Evolutionary conservation across 2,797 vertebrate genomes (phyloP), one percentile per base, ranked within the genome.

Genomic region (Alauda arvensis): DNA sequence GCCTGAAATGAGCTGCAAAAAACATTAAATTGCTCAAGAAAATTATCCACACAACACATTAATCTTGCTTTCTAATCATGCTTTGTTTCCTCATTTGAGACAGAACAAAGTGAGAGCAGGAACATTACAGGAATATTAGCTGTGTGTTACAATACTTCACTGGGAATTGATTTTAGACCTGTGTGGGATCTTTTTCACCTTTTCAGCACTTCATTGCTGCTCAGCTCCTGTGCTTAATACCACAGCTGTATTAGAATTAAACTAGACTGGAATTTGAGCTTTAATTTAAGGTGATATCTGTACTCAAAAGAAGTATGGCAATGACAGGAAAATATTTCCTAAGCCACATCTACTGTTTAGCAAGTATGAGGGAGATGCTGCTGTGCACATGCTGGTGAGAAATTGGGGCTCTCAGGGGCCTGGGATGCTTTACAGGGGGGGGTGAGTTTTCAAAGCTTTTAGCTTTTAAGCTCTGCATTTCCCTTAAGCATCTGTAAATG

Each of bases 71-170:
- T 85, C 72, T 65, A 74, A 68, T 70, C 65, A 33, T 3, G 2
- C 18, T 70, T 87, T 74, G 51, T 80, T 91, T 78, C 46, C 46
- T 88, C 56, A 29, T 76, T 62, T 82, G 74, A 89, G 71, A 84
- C 68, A 3, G 15, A 91, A n/a, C 20, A 76, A 34, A 84, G 75
- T 18, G 46, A 89, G 68, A 82, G 20, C 49, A 72, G 57, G 39
- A 89, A 25, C 29, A 70, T 63, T 67, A 67, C n/a, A 49, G 43
- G 37, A 84, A 57, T 82, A 80, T 65, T 84, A 84, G 46, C 65
- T 86, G 8, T 57, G 60, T 68, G 55, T 84, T 86, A 31, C 33
- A 48, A 1, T 71, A 14, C 45, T 67, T 81, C 21, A 34, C 37
- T 83, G 56, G 46, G 67, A 80, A 39, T 72, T 81, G 39, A 60